Conservation (phyloP, 2,113 vertebrate species). For the Blennius ocellaris region DNA sequence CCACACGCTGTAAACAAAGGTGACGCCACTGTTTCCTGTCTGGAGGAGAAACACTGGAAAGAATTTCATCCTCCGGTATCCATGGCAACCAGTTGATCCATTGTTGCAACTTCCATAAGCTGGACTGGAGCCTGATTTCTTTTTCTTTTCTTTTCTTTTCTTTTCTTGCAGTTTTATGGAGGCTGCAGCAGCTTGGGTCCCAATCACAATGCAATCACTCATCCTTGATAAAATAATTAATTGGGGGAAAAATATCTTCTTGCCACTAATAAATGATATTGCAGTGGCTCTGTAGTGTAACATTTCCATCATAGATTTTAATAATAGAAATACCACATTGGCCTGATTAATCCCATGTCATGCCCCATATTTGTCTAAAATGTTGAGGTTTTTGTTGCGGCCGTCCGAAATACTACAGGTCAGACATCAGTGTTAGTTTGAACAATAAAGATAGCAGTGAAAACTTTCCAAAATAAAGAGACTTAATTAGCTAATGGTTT, state of each 20-base stretch:
- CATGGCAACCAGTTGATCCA: slow-evolving; percentile 30
- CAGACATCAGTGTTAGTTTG: too few species aligned
- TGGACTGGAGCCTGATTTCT: not conserved
- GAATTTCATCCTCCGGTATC: slow-evolving; percentile 38
- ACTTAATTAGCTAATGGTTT: too few species aligned
- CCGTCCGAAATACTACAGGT: not conserved
- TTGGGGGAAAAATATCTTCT: too few species aligned
- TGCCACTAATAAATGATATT: not conserved
- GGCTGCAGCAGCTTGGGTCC: too few species aligned
- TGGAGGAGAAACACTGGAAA: slow-evolving; percentile 24
- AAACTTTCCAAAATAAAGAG: too few species aligned
- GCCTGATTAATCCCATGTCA: not conserved
- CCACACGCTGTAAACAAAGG: slow-evolving; percentile 17
- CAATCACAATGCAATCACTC: too few species aligned
- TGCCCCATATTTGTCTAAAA: not conserved
- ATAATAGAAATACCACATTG: too few species aligned
- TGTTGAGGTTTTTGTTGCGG: not conserved
- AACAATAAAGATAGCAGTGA: too few species aligned
- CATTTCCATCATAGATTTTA: slow-evolving; percentile 3
- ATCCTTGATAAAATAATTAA: too few species aligned
- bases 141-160: too few species aligned
- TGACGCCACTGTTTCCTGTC: slow-evolving; percentile 22
- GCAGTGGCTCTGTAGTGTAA: not conserved
- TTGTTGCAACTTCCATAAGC: not conserved
- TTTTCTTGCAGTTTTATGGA: too few species aligned